Base-by-base conservation (phyloP, 1,140 invertebrate species). In the Hyles vespertilio region DNA sequence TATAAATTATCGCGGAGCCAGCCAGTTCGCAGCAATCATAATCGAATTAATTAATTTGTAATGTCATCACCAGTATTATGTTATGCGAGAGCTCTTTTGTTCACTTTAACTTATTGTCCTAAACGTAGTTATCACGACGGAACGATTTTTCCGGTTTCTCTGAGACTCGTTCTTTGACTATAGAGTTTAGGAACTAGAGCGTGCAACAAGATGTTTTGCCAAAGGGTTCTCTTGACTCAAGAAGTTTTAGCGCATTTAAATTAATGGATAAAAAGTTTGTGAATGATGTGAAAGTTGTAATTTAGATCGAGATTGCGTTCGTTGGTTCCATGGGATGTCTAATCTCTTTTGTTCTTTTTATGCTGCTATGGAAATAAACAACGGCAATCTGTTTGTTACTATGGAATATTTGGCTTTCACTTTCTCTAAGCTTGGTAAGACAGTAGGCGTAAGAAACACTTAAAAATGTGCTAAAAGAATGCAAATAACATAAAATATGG, bases 181-280 rank as follows among this genome's bases (percentile, higher is more conserved):
- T 74, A 72, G 65, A 70, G 69, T 69, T 67, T 74, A 60, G 58
- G 54, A 77, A 77, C 56, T 72, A 68, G 74, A 77, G 71, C 74
- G 74, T 72, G 63, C 48, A 46, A 53, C 52, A 48, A 46, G 45
- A 50, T 50, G 56, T 46, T 22, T 40, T 46, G 56, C 49, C 61
- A 59, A 69, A 66, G 63, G 67, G 67, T 55, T 54, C 52, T 40
- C 8, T 5, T 40, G 36, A 8, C 8, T 40, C 8, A 2, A 40
- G 36, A 40, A 5, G 36, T 5, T 40, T 5, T 2, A 40, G 8
- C 36, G 36, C 5, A 40, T 40, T 40, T 5, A 40, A 40, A 40
- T 40, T 5, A 40, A 8, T 8, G 36, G 22, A 22, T 22, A 40
- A 40, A 40, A 40, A 40, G 8, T 8, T 40, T 8, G 36, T 40